These are phyloP conservation scores for Herminia tarsipennalis DNA, from an alignment of 2,888 invertebrate species.

Conservation along the genomic window DNA sequence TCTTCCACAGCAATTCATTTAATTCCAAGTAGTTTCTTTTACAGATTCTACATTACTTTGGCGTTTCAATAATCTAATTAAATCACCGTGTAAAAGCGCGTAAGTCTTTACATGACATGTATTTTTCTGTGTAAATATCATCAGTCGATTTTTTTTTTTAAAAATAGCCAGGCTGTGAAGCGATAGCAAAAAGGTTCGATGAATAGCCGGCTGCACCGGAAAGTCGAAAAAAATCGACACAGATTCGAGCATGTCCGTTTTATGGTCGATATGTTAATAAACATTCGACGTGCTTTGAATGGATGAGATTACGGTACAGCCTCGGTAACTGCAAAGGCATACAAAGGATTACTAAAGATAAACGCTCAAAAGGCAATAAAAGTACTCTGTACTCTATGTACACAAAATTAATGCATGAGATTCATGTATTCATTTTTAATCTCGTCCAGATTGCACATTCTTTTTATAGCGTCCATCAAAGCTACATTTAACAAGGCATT, in stretches of 20 bases:
- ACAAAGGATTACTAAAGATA: slow-evolving; percentile 47
- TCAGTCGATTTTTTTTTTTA: slow-evolving; percentile 45
- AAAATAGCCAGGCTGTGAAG: slow-evolving; percentile 50
- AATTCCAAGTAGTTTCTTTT: too few species aligned
- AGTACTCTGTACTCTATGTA: slow-evolving; percentile 13
- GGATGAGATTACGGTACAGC: slow-evolving; percentile 57
- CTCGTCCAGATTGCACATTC: slow-evolving; percentile 9
- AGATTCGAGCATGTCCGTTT: slow-evolving; percentile 69
- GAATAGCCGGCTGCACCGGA: slow-evolving; percentile 70
- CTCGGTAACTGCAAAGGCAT: slow-evolving; percentile 37
- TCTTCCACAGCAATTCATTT: too few species aligned
- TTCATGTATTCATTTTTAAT: slow-evolving; percentile 23
- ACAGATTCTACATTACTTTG: too few species aligned
- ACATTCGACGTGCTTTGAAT: slow-evolving; percentile 76
- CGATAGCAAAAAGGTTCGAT: slow-evolving; percentile 61
- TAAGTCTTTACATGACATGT: slow-evolving; percentile 32
- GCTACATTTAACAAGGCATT: slow-evolving; percentile 27
- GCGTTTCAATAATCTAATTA: too few species aligned
- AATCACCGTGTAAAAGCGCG: slow-evolving; percentile 27
- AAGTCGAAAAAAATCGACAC: slow-evolving; percentile 70
- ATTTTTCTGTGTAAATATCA: slow-evolving; percentile 50
- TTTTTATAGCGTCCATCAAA: slow-evolving; percentile 21
- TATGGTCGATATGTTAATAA: slow-evolving; percentile 81
- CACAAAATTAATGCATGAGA: slow-evolving; percentile 12
- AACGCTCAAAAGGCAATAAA: slow-evolving; percentile 30